phyloP scores from a whole-genome alignment of 2,797 vertebrate genomes.

The Salmo trutta region DNA sequence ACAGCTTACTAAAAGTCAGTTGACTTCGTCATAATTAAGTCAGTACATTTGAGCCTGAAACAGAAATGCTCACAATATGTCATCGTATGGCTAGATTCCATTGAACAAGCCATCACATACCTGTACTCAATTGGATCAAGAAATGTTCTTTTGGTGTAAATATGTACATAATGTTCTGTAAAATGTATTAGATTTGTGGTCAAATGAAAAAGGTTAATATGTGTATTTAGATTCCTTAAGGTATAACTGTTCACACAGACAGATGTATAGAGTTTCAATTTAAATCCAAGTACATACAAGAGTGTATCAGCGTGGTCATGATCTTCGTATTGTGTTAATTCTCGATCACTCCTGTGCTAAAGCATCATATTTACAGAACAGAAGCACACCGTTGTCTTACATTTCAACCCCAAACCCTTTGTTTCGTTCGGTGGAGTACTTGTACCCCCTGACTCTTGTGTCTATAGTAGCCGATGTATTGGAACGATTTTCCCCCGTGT shows the following conservation, averaged over 20 bases:
- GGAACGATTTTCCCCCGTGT: neutral
- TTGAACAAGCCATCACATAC: constrained; percentile 11
- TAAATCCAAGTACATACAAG: constrained; percentile 26
- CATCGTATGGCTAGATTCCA: constrained; percentile 24
- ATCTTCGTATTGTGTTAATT: neutral
- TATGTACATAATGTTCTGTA: constrained; percentile 65
- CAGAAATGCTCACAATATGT: neutral
- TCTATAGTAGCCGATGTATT: constrained; percentile 1
- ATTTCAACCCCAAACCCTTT: constrained; percentile 5
- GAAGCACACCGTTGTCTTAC: neutral
- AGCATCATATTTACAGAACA: neutral
- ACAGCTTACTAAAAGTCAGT: neutral
- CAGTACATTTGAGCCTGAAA: neutral
- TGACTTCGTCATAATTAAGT: neutral
- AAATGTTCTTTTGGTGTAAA: constrained; percentile 50
- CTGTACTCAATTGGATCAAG: constrained; percentile 25
- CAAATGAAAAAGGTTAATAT: constrained; percentile 21
- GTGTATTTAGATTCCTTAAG: constrained; percentile 44
- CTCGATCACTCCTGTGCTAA: neutral
- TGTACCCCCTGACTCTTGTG: neutral
- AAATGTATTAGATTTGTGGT: constrained; percentile 58
- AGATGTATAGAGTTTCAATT: constrained; percentile 41
- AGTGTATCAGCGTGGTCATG: constrained; percentile 22
- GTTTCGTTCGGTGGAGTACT: neutral
- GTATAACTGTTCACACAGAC: constrained; percentile 40